A percentile compares a stretch with the other conserved stretches of the same genome.
Evolutionary conservation across 92 coral and sea anemone species (phyloP).

Genomic region (Bergia sp.): DNA sequence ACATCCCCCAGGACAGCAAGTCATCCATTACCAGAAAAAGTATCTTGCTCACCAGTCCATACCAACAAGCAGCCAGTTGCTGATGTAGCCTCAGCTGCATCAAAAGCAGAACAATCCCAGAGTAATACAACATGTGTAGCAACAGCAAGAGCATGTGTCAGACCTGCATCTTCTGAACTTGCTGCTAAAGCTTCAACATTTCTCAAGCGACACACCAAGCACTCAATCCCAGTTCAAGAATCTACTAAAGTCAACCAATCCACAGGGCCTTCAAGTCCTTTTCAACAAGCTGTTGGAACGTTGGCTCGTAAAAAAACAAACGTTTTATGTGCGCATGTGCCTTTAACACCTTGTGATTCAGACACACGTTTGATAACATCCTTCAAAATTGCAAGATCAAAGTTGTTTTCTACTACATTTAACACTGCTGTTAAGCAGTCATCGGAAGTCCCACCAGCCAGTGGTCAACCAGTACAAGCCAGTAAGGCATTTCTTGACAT

Average conservation of each 20-base stretch:
- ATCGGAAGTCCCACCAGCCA: background rate
- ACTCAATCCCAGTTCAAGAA: background rate
- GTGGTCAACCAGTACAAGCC: background rate
- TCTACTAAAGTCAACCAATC: background rate
- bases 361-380: background rate
- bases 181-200: background rate
- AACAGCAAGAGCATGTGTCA: background rate
- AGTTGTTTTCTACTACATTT: background rate
- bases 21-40: background rate
- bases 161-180: background rate
- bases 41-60: background rate
- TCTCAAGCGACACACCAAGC: background rate
- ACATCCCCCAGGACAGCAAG: background rate
- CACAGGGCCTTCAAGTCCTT: background rate
- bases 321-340: background rate
- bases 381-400: background rate
- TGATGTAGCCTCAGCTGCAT: background rate
- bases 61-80: background rate
- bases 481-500: background rate
- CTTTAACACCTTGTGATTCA: background rate
- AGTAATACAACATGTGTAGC: background rate
- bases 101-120: background rate
- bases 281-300: background rate
- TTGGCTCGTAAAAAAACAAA: background rate
- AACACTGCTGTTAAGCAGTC: background rate